Evolutionary conservation across 2,113 vertebrate genomes (phyloP), one percentile per base, ranked within the genome.

Genomic region (Ellobius talpinus): DNA sequence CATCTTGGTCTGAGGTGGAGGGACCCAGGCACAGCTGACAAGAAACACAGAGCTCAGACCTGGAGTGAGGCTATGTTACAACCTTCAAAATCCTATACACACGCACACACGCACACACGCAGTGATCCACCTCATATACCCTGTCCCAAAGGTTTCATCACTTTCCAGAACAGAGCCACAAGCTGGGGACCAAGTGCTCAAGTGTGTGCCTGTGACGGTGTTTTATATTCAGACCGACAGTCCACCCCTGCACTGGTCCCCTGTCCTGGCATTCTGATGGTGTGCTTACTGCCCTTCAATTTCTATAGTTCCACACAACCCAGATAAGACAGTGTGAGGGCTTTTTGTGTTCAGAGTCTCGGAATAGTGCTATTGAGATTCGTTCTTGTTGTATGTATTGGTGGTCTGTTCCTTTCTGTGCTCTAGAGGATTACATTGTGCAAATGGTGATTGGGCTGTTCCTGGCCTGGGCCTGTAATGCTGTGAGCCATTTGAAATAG

Each of bases 331-430:
- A 1, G 29, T 2, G 0, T 19, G 5, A 6, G 17, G 33, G 47
- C 58, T 42, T 76, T 55, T 21, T 3, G 19, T 52, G 19, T 77
- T 9, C 7, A 12, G 45, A 12, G 39, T 36, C 58, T 58, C 58
- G 21, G 73, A 70, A 24, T 4, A 14, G 5, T 26, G 85, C n/a
- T n/a, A 5, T 29, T 58, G 68, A 39, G 50, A 21, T 11, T 23
- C 63, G 11, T 9, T 29, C 21, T 42, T 14, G 0, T 5, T 26
- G 1, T 7, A 0, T 33, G 0, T 16, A 33, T 74, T 33, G 1
- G 19, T 12, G 10, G 55, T 52, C 55, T 73, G 58, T 31, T 72
- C 47, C 86, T 73, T 55, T 21, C 87, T 58, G 47, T 74, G 70
- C 87, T 42, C 13, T 61, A 29, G 24, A n/a, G 58, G 39, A 65